phyloP scores from a whole-genome alignment of 2,797 vertebrate genomes.

The Nothura maculosa region DNA sequence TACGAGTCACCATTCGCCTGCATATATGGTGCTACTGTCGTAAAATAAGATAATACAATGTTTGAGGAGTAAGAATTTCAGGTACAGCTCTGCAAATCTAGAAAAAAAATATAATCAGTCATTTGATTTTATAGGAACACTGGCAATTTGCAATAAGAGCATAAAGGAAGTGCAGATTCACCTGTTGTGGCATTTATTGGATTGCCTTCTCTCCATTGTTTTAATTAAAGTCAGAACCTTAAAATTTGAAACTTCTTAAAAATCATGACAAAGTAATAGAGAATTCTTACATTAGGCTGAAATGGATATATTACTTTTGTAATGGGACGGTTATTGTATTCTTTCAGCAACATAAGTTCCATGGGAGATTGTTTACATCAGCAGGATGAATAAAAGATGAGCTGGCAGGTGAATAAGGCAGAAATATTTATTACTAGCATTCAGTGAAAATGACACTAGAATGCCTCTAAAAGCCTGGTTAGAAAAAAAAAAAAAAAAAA shows the following conservation, averaged over 20 bases:
- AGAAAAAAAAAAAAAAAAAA: background rate
- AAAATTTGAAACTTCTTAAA: background rate
- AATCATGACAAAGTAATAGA: background rate
- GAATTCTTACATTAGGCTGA: background rate
- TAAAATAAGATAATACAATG: background rate
- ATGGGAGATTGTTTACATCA: slow-evolving; percentile 34
- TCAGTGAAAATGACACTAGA: slow-evolving; percentile 11
- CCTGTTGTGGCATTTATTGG: background rate
- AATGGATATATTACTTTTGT: background rate
- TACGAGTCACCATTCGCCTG: background rate
- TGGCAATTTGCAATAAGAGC: background rate
- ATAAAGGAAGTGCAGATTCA: background rate
- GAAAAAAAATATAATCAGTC: background rate
- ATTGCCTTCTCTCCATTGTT: background rate
- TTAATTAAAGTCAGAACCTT: background rate
- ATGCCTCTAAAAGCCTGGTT: slow-evolving; percentile 8
- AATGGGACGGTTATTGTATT: slow-evolving; percentile 3
- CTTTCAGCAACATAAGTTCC: slow-evolving; percentile 31
- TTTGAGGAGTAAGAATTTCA: background rate
- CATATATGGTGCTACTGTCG: accelerated
- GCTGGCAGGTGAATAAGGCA: slow-evolving; percentile 33
- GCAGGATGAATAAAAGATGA: slow-evolving; percentile 72
- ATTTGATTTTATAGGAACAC: background rate
- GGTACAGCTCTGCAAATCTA: background rate
- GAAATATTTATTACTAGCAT: slow-evolving; percentile 63